phyloP scores from a whole-genome alignment of 2,797 vertebrate genomes.

The Masticophis lateralis region DNA sequence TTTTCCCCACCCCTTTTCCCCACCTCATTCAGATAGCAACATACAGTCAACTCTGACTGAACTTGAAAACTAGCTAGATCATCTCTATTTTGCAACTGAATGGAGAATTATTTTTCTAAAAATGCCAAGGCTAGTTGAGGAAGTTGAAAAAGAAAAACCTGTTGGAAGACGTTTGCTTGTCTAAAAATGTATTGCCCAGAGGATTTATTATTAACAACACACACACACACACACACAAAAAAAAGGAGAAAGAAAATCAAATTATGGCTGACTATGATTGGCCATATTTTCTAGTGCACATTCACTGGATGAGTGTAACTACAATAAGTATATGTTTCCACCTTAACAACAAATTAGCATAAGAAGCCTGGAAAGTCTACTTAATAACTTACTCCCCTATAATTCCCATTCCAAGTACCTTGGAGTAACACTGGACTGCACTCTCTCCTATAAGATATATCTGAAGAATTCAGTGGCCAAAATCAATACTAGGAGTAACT shows the following conservation, averaged over 20 bases:
- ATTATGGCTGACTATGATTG: neutral
- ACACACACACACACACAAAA: no score
- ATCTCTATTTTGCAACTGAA: neutral
- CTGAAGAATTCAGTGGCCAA: neutral
- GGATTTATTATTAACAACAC: neutral
- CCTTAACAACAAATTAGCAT: neutral
- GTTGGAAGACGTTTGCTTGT: neutral
- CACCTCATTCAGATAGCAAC: neutral
- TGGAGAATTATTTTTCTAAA: neutral
- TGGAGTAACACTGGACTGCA: neutral
- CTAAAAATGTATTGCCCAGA: neutral
- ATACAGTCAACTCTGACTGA: neutral
- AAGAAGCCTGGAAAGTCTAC: neutral
- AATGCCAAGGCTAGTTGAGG: neutral
- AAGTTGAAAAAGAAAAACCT: neutral
- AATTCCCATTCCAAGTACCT: neutral
- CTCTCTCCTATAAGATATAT: neutral
- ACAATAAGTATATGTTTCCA: no score
- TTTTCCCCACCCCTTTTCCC: neutral
- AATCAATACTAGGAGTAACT: neutral
- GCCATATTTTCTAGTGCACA: neutral
- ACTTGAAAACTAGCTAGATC: neutral
- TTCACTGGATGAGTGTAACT: neutral
- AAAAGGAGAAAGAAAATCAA: neutral
- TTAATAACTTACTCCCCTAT: neutral